Percentiles rank a stretch among this genome's conserved stretches.
Evolutionary conservation across 2,113 vertebrate genomes (phyloP).

Genomic region (Tachysurus fulvidraco): DNA sequence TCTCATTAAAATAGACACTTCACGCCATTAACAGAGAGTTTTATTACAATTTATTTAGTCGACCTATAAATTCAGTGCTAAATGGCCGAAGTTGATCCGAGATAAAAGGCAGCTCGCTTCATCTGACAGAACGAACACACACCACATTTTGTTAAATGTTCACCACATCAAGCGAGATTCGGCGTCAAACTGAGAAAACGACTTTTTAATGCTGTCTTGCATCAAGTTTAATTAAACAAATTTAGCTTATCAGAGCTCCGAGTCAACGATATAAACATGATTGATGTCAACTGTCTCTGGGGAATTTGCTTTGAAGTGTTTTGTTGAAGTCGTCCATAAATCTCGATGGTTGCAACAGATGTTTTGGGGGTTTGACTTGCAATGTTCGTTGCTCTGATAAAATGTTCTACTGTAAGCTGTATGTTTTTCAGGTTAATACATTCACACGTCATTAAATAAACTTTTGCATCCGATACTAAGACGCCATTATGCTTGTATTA

Average conservation of each 20-base stretch:
- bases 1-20: neutral
- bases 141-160: slow-evolving; percentile 41
- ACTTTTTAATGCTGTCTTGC: slow-evolving; percentile 53
- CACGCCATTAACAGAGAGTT: slow-evolving; percentile 30
- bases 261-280: slow-evolving; percentile 63
- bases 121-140: slow-evolving; percentile 27
- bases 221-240: slow-evolving; percentile 58
- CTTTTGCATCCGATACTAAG: neutral
- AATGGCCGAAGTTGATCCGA: slow-evolving; percentile 55
- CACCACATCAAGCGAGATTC: slow-evolving; percentile 45
- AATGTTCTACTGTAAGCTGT: slow-evolving; percentile 19
- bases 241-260: slow-evolving; percentile 63
- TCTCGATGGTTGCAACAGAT: slow-evolving; percentile 67
- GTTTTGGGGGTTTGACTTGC: slow-evolving; percentile 48
- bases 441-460: neutral
- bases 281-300: slow-evolving; percentile 59
- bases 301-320: slow-evolving; percentile 58
- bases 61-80: slow-evolving; percentile 51
- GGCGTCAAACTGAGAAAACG: slow-evolving; percentile 51
- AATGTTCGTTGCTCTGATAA: slow-evolving; percentile 13
- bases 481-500: neutral
- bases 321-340: slow-evolving; percentile 62
- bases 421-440: slow-evolving; percentile 11
- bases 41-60: slow-evolving; percentile 39
- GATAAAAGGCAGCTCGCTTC: slow-evolving; percentile 17